Percentiles rank a stretch among this genome's conserved stretches.
Evolutionary conservation across 2,888 invertebrate species (phyloP).

Genomic region (Megastigmus dorsalis): DNA sequence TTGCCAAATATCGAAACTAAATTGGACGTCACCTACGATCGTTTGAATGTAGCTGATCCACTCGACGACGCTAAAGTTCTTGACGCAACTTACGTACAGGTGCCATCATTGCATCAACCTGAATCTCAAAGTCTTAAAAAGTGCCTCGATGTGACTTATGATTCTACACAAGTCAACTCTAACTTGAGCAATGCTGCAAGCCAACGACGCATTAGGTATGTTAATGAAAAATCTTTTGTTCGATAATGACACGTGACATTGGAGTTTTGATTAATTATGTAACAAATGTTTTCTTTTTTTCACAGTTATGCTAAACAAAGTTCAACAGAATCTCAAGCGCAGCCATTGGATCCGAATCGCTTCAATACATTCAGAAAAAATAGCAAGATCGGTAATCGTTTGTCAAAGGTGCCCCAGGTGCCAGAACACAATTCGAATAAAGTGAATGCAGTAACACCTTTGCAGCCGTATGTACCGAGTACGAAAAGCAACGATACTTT

Average conservation of each 20-base stretch:
- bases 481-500: constrained; percentile 38
- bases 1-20: constrained; percentile 28
- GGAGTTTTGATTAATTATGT: too few species aligned
- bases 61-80: constrained; percentile 18
- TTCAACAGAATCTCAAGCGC: constrained; percentile 44
- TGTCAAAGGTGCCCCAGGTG: constrained; percentile 6
- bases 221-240: background rate
- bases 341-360: constrained; percentile 54
- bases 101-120: constrained; percentile 9
- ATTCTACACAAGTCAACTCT: constrained; percentile 42
- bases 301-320: constrained; percentile 40
- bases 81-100: constrained; percentile 48
- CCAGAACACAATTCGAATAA: constrained; percentile 4
- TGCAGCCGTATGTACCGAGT: background rate
- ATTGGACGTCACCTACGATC: constrained; percentile 39
- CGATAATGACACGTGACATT: background rate
- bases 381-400: constrained; percentile 41
- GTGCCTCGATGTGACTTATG: constrained; percentile 43
- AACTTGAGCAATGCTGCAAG: background rate
- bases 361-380: constrained; percentile 65
- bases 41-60: constrained; percentile 5
- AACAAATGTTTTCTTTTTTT: too few species aligned
- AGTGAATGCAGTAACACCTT: background rate
- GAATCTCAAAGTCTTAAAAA: constrained; percentile 33
- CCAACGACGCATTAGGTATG: constrained; percentile 24